A percentile compares a stretch with the other conserved stretches of the same genome.
Conservation (phyloP, 2,888 invertebrate species). For the Athripsodes cinereus region DNA sequence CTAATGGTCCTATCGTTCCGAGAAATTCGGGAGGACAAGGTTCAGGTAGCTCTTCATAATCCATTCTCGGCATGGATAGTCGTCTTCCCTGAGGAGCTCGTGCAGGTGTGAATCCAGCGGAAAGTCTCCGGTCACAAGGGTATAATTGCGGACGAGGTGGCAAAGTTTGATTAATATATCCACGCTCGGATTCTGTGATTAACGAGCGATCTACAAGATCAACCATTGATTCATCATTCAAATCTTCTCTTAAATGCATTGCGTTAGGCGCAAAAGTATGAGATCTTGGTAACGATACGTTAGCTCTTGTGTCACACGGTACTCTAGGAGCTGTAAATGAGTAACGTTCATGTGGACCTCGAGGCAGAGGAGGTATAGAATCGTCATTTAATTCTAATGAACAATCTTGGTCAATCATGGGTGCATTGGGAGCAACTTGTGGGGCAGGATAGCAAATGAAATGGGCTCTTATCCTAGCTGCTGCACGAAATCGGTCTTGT, state of each 20-base stretch:
- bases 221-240: too few species aligned
- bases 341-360: not conserved
- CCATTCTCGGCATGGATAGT: not conserved
- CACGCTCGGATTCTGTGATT: not conserved
- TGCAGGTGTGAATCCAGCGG: not conserved
- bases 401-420: not conserved
- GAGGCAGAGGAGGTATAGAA: not conserved
- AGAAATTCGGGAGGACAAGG: not conserved
- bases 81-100: not conserved
- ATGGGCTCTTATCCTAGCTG: not conserved
- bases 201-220: not conserved
- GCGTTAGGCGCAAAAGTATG: not conserved
- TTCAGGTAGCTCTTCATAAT: not conserved
- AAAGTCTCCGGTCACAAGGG: not conserved
- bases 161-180: not conserved
- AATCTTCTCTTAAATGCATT: not conserved
- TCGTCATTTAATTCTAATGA: not conserved
- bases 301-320: not conserved
- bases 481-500: not conserved
- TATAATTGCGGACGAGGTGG: not conserved
- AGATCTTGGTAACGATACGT: not conserved
- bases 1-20: not conserved
- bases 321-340: not conserved
- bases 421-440: not conserved
- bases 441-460: not conserved